A percentile compares a stretch with the other conserved stretches of the same genome.
These are phyloP conservation scores for Podabrus alpinus DNA, from an alignment of 2,888 invertebrate species.

Conservation along the genomic window DNA sequence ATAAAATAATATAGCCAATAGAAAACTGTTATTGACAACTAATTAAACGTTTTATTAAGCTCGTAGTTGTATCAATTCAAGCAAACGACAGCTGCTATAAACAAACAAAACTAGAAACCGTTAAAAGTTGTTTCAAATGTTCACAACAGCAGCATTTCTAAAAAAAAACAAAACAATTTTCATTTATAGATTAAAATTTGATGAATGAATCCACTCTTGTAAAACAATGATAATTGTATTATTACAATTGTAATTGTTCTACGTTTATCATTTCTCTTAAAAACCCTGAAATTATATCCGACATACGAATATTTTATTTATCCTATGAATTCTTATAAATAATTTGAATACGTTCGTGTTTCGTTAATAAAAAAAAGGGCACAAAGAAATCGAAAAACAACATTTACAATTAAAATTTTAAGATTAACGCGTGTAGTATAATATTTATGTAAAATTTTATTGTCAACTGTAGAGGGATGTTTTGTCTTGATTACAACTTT, in stretches of 20 bases:
- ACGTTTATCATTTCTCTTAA: background rate
- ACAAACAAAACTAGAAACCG: conserved; percentile 43
- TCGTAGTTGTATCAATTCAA: conserved; percentile 37
- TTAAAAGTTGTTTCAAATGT: conserved; percentile 27
- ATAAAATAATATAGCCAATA: conserved; percentile 44
- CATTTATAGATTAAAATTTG: background rate
- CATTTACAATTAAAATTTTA: too few relatives aligned
- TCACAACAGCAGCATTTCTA: background rate
- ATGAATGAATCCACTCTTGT: background rate
- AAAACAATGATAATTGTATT: background rate
- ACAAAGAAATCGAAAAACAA: too few relatives aligned
- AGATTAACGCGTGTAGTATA: too few relatives aligned
- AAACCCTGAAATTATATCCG: too few relatives aligned
- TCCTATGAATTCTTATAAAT: too few relatives aligned
- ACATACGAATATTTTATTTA: too few relatives aligned
- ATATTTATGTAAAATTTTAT: background rate
- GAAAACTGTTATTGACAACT: conserved; percentile 50
- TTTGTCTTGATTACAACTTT: background rate
- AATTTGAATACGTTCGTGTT: too few relatives aligned
- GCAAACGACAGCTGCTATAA: conserved; percentile 41
- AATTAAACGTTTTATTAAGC: conserved; percentile 50
- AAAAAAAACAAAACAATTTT: background rate
- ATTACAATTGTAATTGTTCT: background rate
- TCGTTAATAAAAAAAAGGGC: too few relatives aligned
- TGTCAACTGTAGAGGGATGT: background rate